Conservation (phyloP, 2,797 vertebrate genomes). For the Phataginus tetradactyla region DNA sequence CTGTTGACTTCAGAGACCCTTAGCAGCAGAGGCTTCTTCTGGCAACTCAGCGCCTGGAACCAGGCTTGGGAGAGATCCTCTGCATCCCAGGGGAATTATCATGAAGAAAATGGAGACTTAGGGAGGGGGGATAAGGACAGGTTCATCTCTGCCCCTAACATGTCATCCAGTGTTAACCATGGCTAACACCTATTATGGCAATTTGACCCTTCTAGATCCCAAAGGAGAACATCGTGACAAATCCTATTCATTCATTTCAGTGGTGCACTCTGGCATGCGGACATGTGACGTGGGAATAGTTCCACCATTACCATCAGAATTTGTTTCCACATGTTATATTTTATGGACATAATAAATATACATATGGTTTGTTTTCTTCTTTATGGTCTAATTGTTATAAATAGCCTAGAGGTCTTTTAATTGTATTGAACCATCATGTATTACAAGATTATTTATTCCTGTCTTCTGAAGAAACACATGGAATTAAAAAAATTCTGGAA, state of each 20-base stretch:
- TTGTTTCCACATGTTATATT: constrained; percentile 64
- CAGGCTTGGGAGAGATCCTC: not conserved
- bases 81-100: not conserved
- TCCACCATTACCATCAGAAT: constrained; percentile 52
- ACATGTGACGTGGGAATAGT: constrained; percentile 44
- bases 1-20: not conserved
- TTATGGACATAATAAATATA: constrained; percentile 65
- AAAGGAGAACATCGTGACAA: constrained; percentile 50
- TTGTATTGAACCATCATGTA: constrained; percentile 56
- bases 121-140: not conserved
- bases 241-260: constrained; percentile 12
- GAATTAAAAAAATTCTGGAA: constrained; percentile 55
- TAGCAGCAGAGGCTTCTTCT: not conserved
- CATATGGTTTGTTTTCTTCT: constrained; percentile 53
- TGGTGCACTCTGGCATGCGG: not conserved
- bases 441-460: constrained; percentile 66
- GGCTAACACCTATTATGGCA: constrained; percentile 45
- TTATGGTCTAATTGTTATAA: constrained; percentile 72
- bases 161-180: not conserved
- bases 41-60: not conserved
- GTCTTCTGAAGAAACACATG: constrained; percentile 55
- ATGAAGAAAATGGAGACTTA: not conserved
- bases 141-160: not conserved
- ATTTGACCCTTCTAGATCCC: not conserved
- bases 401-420: constrained; percentile 60